These are phyloP conservation scores for Xylocopa sonorina DNA, from an alignment of 1,140 invertebrate genomes.

Conservation along the genomic window DNA sequence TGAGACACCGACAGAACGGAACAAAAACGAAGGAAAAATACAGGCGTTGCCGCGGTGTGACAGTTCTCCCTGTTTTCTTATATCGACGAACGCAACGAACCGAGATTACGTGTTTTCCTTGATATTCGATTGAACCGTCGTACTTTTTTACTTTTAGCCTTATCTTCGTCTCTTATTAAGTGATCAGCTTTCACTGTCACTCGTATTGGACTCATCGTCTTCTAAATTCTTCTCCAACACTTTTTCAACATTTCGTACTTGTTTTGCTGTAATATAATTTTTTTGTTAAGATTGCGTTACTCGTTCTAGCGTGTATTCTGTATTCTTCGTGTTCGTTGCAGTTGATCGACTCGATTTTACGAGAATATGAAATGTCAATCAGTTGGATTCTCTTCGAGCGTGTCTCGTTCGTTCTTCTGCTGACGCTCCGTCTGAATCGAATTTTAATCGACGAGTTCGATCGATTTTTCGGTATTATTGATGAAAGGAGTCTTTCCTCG, in stretches of 20 bases:
- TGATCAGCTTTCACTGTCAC: too few species aligned
- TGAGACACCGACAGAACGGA: background rate
- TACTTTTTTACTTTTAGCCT: too few species aligned
- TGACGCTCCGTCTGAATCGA: constrained; percentile 20
- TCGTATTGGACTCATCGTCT: too few species aligned
- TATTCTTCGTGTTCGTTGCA: too few species aligned
- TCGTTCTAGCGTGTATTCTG: too few species aligned
- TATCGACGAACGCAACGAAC: constrained; percentile 55
- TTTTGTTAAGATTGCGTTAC: too few species aligned
- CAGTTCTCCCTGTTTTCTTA: constrained; percentile 56
- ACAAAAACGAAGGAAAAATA: constrained; percentile 17
- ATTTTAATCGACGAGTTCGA: background rate
- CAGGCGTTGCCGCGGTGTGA: constrained; percentile 11
- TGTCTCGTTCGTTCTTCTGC: background rate
- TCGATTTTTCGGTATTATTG: background rate
- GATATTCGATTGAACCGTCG: constrained; percentile 61
- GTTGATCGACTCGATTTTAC: background rate
- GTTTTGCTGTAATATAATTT: too few species aligned
- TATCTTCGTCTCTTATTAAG: constrained; percentile 3
- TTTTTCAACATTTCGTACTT: too few species aligned
- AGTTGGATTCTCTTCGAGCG: background rate
- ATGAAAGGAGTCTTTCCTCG: too few species aligned
- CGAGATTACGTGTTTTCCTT: constrained; percentile 61
- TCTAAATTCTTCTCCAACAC: too few species aligned
- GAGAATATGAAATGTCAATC: constrained; percentile 3